Base-by-base conservation (phyloP, 23 tunicate genomes). In the Styela clava region DNA sequence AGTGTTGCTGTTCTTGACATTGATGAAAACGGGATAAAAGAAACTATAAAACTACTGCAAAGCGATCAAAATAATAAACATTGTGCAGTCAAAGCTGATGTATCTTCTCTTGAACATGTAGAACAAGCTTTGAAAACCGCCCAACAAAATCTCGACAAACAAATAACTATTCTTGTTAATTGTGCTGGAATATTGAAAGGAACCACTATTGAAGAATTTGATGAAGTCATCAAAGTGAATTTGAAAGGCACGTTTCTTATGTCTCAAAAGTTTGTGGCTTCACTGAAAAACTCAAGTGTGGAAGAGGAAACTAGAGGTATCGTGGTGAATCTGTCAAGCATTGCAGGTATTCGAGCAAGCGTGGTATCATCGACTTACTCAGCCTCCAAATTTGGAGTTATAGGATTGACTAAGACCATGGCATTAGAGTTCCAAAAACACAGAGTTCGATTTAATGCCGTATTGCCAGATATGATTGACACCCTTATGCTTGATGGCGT, bases 361-460 rank as follows among this genome's bases (percentile, higher is more conserved):
- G 37, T 16, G 24, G 24, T 16, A 7, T 16, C 20, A n/a, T 71
- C 77, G 3, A 83, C 83, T 33, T 91, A 91, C 79, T 83, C 88
- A 22, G 91, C 91, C 28, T 86, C 91, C 7, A 86, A 91, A 79
- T 87, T 88, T 1, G 91, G 91, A 16, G 85, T 91, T 28, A 83
- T 91, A 20, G 91, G 88, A 1, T 86, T 91, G 72, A 91, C 97
- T 16, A 91, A 91, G 73, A 33, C 91, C 7, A 67, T 83, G 34
- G 97, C 91, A 56, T 32, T 74, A 0, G 97, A 91, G 74, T 34
- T 83, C 29, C 77, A 33, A 18, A 68, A 26, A 74, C 67, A 52
- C 52, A 87, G 86, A 62, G 36, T 89, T 24, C 79, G 95, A 22
- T 84, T 85, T 34, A 89, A 89, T 85, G 86, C 86, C 24, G 33